These are phyloP conservation scores for Pseudachorutes palmiensis DNA, from an alignment of 1,140 invertebrate genomes.

Conservation along the genomic window DNA sequence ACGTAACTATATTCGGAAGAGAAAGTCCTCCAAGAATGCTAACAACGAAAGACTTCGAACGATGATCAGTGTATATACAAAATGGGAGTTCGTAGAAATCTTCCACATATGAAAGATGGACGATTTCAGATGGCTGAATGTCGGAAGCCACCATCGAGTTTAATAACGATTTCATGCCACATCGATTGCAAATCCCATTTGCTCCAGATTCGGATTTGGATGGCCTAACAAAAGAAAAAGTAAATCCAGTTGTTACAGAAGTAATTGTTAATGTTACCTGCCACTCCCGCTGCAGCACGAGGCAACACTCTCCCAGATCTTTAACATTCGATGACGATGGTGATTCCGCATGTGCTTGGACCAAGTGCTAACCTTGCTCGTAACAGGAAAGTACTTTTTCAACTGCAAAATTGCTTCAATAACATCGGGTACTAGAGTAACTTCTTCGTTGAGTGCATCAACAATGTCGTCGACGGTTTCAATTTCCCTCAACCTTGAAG, in stretches of 20 bases:
- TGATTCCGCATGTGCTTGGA: neutral
- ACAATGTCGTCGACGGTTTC: neutral
- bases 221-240: no score
- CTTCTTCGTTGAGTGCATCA: neutral
- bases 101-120: no score
- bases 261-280: neutral
- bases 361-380: neutral
- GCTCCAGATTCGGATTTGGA: no score
- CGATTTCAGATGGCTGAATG: no score
- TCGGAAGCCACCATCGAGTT: no score
- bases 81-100: no score
- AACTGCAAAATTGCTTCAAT: neutral
- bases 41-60: no score
- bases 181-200: no score
- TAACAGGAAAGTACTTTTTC: neutral
- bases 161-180: no score
- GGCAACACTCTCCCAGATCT: neutral
- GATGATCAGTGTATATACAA: no score
- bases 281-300: neutral
- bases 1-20: slow-evolving; percentile 76
- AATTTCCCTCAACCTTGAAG: neutral
- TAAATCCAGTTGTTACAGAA: slow-evolving; percentile 29
- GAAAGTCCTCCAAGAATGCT: slow-evolving; percentile 84
- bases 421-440: neutral
- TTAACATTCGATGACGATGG: neutral